phyloP scores from a whole-genome alignment of 2,113 vertebrate genomes.

The Platycercus adscitus region DNA sequence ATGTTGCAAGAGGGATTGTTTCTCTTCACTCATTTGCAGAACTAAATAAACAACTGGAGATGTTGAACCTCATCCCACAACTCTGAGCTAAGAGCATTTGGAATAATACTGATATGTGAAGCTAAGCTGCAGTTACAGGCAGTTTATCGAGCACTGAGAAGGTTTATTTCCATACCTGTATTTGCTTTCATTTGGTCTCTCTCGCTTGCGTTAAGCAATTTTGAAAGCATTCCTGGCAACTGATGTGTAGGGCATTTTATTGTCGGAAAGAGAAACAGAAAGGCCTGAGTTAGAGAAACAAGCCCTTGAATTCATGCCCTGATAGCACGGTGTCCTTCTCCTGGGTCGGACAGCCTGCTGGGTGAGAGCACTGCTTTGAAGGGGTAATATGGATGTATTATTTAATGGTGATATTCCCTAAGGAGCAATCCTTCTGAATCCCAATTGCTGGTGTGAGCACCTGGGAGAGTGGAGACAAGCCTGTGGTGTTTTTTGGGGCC shows the following conservation, averaged over 20 bases:
- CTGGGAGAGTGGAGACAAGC: background rate
- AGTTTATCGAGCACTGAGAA: background rate
- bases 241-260: background rate
- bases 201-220: background rate
- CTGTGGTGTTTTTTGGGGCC: background rate
- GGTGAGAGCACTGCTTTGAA: background rate
- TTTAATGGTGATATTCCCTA: background rate
- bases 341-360: background rate
- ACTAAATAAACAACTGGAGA: background rate
- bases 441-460: background rate
- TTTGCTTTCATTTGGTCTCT: slow-evolving; percentile 28
- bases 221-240: background rate
- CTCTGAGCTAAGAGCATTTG: background rate
- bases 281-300: background rate
- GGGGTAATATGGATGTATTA: background rate
- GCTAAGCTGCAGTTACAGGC: background rate
- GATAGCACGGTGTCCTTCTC: background rate
- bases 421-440: background rate
- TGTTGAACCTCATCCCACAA: background rate
- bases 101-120: background rate
- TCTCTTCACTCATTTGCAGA: background rate
- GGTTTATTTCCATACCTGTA: background rate
- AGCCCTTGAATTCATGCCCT: background rate
- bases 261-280: background rate
- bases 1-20: background rate